Evolutionary conservation across 2,888 invertebrate genomes (phyloP), one percentile per base, ranked within the genome.

Genomic region (Phortica magna): DNA sequence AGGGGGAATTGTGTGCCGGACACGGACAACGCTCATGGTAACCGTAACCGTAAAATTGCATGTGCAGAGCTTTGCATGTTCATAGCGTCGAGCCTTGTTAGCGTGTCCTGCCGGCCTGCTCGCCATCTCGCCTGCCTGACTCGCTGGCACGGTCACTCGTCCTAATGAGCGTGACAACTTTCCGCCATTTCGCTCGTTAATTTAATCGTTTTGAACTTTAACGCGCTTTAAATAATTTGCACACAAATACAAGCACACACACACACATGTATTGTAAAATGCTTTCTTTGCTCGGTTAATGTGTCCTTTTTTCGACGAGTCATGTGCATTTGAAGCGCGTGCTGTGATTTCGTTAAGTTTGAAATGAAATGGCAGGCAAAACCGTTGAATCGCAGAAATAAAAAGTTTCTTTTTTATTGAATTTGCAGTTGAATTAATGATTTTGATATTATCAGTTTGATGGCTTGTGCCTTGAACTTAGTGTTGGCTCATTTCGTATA

Each of bases 181-280:
- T 61, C 10, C 22, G 61, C 10, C 61, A 17, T 61, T 61, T 61
- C 22, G 39, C 14, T 71, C 70, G 70, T 71, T 71, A 71, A 71
- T 71, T 55, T 22, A 71, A 71, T 71, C 70, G 70, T 55, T 71
- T 14, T 71, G 70, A 71, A 71, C 70, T 68, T 68, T 68, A 22
- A 31, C 39, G 64, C 64, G 59, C 19, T 59, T 59, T 19, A 19
- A 59, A 17, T 17, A 22, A 59, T 59, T 59, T 59, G 10, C 7
- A n/a, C n/a, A n/a, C n/a, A n/a, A n/a, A n/a, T n/a, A n/a, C n/a
- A n/a, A n/a, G n/a, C n/a, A n/a, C n/a, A n/a, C n/a, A n/a, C n/a
- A n/a, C n/a, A n/a, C n/a, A n/a, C n/a, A 19, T 59, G 4, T 59
- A 53, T 64, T n/a, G 31, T 22, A 22, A 9, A 9, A 0, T 3